A percentile compares a stretch with the other conserved stretches of the same genome.
phyloP scores from a whole-genome alignment of 2,797 vertebrate genomes.

The Bufotes viridis region DNA sequence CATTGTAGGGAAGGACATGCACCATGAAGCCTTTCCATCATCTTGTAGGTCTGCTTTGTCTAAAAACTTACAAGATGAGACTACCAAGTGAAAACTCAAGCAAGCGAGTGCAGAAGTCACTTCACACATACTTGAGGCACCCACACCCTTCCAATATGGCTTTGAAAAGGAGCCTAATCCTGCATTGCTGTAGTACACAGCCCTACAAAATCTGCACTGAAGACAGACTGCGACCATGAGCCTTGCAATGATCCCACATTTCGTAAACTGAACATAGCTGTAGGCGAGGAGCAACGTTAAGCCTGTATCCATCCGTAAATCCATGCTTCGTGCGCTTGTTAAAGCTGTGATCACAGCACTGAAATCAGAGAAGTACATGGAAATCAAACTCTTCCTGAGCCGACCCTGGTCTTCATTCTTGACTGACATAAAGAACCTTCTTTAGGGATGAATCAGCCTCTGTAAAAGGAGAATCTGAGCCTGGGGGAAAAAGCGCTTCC shows the following conservation, averaged over 20 bases:
- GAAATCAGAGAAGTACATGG: not conserved
- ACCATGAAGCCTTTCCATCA: too few species aligned
- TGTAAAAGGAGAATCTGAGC: not conserved
- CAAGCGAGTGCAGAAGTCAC: not conserved
- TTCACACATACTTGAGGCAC: not conserved
- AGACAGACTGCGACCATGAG: not conserved
- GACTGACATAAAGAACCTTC: constrained; percentile 8
- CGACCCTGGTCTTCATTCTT: not conserved
- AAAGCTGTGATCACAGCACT: constrained; percentile 12
- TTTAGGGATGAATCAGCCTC: constrained; percentile 24
- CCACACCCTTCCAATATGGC: not conserved
- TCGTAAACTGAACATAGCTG: not conserved
- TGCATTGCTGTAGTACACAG: not conserved
- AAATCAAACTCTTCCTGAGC: not conserved
- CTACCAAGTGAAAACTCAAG: not conserved
- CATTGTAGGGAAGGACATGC: too few species aligned
- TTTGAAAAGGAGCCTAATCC: not conserved
- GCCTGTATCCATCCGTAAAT: not conserved
- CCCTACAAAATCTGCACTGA: not conserved
- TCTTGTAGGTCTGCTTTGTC: too few species aligned
- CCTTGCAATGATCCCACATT: not conserved
- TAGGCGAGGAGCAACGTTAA: not conserved
- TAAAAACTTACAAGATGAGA: not conserved
- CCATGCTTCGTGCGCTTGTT: not conserved
- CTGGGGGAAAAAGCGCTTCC: constrained; percentile 21